Base-by-base conservation (phyloP, 2,797 vertebrate genomes). In the Siniperca undulata region DNA sequence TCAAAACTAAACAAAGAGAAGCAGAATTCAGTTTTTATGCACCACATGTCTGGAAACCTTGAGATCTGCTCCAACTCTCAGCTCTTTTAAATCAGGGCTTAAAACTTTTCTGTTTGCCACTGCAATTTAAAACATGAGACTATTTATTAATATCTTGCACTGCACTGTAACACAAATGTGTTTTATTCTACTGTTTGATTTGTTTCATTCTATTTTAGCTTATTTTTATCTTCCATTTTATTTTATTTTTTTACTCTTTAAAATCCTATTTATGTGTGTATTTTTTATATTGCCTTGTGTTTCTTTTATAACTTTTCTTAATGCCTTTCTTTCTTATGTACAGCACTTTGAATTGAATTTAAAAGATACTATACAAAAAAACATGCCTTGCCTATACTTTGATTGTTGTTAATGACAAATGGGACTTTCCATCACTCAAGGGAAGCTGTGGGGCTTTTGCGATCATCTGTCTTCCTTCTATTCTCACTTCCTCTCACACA, bases 401-500 rank as follows among this genome's bases (percentile, higher is more conserved):
- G 2, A 24, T 20, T 24, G 24, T 42, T 60, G 22, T 20, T 66
- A 62, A 14, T 60, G 42, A 77, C 40, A 56, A 67, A 73, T 56
- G 86, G 87, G 84, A 78, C 82, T 88, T 90, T 88, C 86, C 82
- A 14, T 70, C 0, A 48, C 59, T 75, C 80, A 40, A 12, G 3
- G 34, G 66, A 81, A 10, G 14, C 22, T 60, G 20, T 60, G 77
- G 38, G 62, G 20, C 6, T 82, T 78, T 64, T 87, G 42, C 68
- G 30, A 76, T 81, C 65, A 80, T 77, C 30, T 70, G 9, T 20
- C 2, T 7, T 42, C 4, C n/a, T 64, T 76, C 24, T 71, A 13
- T n/a, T 92, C 50, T 86, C 78, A 85, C 82, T 93, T 94, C 88
- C 85, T 69, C 67, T 71, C 14, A 55, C 20, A 70, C 6, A 68